Evolutionary conservation across 2,113 vertebrate genomes (phyloP), one percentile per base, ranked within the genome.

Genomic region (Hyla sarda): DNA sequence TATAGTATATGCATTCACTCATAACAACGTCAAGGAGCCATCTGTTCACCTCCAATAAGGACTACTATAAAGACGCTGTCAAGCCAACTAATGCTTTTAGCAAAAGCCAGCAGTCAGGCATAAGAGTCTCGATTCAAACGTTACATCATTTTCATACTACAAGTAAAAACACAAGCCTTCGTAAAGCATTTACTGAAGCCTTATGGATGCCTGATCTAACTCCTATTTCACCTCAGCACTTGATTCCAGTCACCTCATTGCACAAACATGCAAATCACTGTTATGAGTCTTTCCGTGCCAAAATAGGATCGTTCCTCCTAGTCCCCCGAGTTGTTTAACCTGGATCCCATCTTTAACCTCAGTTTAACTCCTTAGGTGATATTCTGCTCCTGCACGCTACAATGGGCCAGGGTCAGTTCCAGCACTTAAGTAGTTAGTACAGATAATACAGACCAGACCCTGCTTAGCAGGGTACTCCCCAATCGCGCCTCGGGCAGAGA

Each of bases 201-300:
- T 86, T 72, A 81, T 84, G 14, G 32, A 84, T 34, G 34, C 52
- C 50, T 79, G 65, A 67, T n/a, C 65, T 86, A 37, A 80, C 19
- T 80, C 65, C 65, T 47, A 81, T 86, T 81, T 81, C 56, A 76
- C 74, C 62, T 67, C 23, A 72, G 48, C 34, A 23, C 30, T 56
- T 86, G 4, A 80, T 86, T 52, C 30, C 65, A 86, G 65, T 86
- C 48, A 81, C 84, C 65, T 80, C 84, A 86, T 86, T 73, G 50
- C 77, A 56, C 65, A 86, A 86, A 72, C 84, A 86, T 86, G 23
- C 65, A 86, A n/a, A 86, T 86, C 65, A 73, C 21, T 84, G 52
- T 84, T 81, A 60, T 86, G 23, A 81, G 76, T n/a, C n/a, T 58
- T 32, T 72, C 25, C 23, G 62, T 86, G 65, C 76, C 84, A 81